Evolutionary conservation across 2,797 vertebrate species (phyloP), one percentile per base, ranked within the genome.

Genomic region (Lycodopsis pacificus): DNA sequence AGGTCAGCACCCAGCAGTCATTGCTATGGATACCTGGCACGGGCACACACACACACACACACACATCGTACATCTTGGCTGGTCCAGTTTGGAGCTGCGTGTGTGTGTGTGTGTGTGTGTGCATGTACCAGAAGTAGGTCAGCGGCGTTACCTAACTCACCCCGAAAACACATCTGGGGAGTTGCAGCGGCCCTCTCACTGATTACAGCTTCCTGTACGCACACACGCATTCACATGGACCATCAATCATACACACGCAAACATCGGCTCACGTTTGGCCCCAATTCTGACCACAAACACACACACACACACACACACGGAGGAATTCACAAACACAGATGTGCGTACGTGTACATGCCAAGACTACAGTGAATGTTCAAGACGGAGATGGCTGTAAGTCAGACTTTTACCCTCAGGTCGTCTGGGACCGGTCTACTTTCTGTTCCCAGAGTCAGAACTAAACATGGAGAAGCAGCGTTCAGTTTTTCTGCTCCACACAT

Each of bases 1-100:
- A 91, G 95, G 94, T 96, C 95, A 96, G 82, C 93, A 91, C 88
- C 93, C 86, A 77, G 86, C 90, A 94, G 91, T 56, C 82, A 86
- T 93, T 88, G 89, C 93, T 89, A 91, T 94, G 94, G 94, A 92
- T 93, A 93, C 93, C 88, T 95, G 91, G 92, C 94, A 72, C 0
- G 1, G 62, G 63, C 64, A 71, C 64, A 22, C 74, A 79, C 68
- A 64, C 69, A 66, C 71, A n/a, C n/a, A 64, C 66, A 67, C 63
- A 30, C 70, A 30, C 70, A 66, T 68, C 22, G 54, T 74, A 58
- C 77, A 73, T 83, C 88, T 93, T 93, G 56, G 65, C 78, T 51
- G 76, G 81, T 81, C 88, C 90, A 89, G 88, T 83, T 80, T 81
- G 56, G 64, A 81, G 71, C 73, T 5, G 13, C 34, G 7, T 38